Evolutionary conservation across 30 jellyfish, hydroid and myxozoan species (phyloP).

Genomic region (Catostylus mosaicus): DNA sequence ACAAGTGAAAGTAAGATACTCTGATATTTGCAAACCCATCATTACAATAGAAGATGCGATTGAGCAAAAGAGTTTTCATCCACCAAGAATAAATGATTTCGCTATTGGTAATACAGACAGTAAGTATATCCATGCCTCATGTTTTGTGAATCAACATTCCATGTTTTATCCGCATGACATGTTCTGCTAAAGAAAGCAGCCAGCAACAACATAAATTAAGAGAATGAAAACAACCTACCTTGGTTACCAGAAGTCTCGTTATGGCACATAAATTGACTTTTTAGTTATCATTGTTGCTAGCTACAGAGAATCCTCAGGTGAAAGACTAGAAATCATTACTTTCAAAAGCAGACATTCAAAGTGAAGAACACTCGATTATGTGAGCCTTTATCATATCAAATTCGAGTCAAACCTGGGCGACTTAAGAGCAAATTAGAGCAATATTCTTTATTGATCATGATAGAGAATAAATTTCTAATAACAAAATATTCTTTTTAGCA

Average conservation of each 20-base stretch:
- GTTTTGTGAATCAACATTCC: not conserved
- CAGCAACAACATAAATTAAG: not conserved
- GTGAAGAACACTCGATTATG: too few relatives aligned
- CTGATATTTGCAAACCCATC: conserved; percentile 35
- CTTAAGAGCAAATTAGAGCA: too few relatives aligned
- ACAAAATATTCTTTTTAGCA: too few relatives aligned
- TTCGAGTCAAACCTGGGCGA: too few relatives aligned
- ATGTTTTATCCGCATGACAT: not conserved
- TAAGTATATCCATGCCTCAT: not conserved
- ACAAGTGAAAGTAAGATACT: conserved; percentile 15
- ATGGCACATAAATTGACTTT: not conserved
- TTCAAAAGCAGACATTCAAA: too few relatives aligned
- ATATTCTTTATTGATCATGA: too few relatives aligned
- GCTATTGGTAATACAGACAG: conserved; percentile 59
- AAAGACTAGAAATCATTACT: too few relatives aligned
- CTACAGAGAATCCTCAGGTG: too few relatives aligned
- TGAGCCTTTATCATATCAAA: too few relatives aligned
- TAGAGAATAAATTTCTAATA: too few relatives aligned
- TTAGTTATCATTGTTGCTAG: not conserved
- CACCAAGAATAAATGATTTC: conserved; percentile 3
- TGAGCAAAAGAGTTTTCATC: conserved; percentile 20
- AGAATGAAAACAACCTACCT: not conserved
- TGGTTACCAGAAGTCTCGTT: not conserved
- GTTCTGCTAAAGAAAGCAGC: too few relatives aligned
- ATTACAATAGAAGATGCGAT: conserved; percentile 52